A percentile compares a stretch with the other conserved stretches of the same genome.
These are phyloP conservation scores for Arion vulgaris DNA, from an alignment of 1,140 invertebrate species.

Conservation along the genomic window DNA sequence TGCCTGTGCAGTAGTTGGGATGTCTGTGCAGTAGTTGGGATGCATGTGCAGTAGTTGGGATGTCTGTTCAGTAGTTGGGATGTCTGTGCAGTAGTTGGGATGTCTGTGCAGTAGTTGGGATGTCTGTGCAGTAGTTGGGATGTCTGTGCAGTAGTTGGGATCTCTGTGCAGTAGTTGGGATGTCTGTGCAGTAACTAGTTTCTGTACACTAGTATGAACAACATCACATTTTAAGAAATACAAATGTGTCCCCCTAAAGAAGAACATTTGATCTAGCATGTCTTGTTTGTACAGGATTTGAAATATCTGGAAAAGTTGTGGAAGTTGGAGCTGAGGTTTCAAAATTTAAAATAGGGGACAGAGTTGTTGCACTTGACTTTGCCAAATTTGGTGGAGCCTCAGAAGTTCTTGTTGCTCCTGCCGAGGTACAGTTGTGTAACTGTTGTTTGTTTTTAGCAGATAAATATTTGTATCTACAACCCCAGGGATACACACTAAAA, in stretches of 20 bases:
- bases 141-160: no score
- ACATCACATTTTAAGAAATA: not conserved
- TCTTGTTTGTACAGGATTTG: conserved; percentile 40
- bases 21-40: no score
- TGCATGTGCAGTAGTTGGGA: no score
- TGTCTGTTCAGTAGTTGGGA: no score
- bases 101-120: no score
- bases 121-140: no score
- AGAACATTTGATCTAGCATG: not conserved
- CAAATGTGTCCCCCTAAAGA: not conserved
- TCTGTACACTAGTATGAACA: not conserved
- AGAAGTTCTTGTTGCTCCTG: conserved; percentile 17
- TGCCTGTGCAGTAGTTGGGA: no score
- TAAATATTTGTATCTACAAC: not conserved
- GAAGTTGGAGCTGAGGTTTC: conserved; percentile 50
- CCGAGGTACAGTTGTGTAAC: not conserved
- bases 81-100: no score
- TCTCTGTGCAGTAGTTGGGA: no score
- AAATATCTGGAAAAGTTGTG: conserved; percentile 50
- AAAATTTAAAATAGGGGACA: conserved; percentile 46
- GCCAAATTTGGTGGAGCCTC: not conserved
- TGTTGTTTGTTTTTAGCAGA: no score
- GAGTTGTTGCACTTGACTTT: conserved; percentile 43
- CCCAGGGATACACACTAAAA: no score
- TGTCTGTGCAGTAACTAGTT: no score